Evolutionary conservation across 2,113 vertebrate genomes (phyloP).

Genomic region (Bombycilla garrulus): DNA sequence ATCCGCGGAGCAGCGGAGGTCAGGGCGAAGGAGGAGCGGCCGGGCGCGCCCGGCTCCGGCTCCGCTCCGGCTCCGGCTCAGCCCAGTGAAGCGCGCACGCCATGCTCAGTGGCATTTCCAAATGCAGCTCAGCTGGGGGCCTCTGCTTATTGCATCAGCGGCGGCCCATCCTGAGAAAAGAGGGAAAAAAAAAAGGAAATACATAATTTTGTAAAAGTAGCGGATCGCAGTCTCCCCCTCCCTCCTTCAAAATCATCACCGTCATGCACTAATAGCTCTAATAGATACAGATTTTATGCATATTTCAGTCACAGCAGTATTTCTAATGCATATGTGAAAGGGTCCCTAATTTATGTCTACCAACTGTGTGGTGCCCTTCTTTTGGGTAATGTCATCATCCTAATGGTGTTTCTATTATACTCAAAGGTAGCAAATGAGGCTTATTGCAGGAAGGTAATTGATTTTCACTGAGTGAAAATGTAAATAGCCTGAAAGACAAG

Average conservation of each 20-base stretch:
- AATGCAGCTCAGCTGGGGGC: constrained; percentile 88
- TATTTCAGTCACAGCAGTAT: constrained; percentile 90
- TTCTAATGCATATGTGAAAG: constrained; percentile 88
- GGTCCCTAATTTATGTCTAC: constrained; percentile 89
- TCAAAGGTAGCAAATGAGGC: constrained; percentile 97
- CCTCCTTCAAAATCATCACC: constrained; percentile 73
- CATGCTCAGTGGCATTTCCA: constrained; percentile 97
- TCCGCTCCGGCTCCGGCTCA: constrained; percentile 71
- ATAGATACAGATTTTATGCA: constrained; percentile 84
- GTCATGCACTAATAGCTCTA: constrained; percentile 82
- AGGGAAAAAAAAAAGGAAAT: constrained; percentile 42
- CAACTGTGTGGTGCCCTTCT: constrained; percentile 93
- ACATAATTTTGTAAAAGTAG: constrained; percentile 84
- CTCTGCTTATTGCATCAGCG: constrained; percentile 82
- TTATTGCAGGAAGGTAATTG: constrained; percentile 92
- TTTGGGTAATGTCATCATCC: constrained; percentile 89
- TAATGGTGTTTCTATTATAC: constrained; percentile 98
- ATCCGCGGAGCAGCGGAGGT: constrained; percentile 75
- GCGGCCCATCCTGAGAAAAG: constrained; percentile 57
- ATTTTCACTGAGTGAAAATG: constrained; percentile 88
- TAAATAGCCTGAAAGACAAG: constrained; percentile 86
- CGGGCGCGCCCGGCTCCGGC: constrained; percentile 71
- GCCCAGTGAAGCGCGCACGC: constrained; percentile 84
- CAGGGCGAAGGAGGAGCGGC: constrained; percentile 72
- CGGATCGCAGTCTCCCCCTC: constrained; percentile 74